Base-by-base conservation (phyloP, 2,797 vertebrate species). In the Characodon lateralis region DNA sequence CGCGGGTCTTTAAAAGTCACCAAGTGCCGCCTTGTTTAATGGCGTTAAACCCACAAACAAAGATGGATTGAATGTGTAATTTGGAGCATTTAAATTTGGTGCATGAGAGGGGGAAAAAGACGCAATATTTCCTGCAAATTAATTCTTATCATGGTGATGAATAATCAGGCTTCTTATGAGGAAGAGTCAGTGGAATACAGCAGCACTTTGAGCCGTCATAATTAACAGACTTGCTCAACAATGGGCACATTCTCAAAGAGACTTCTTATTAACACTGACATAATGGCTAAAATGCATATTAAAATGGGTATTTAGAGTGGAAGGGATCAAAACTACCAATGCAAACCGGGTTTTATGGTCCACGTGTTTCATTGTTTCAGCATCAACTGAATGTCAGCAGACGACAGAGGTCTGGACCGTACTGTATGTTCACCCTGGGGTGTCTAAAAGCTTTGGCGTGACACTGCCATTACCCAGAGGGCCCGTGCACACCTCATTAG, bases 31-130 rank as follows among this genome's bases (percentile, higher is more conserved):
- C 87, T 80, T 90, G 88, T 92, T 92, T 90, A 94, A 94, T 92
- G 89, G 90, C 93, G 92, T 94, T 94, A 94, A 95, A 92, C 81
- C 93, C 92, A 94, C 92, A 95, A 95, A 95, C 94, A 95, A 92
- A 93, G 87, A 92, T 84, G 88, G 87, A 89, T 92, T 94, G 88
- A 94, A 95, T 94, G 89, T 91, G 93, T 94, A 91, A 94, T 94
- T 93, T 92, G 94, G 90, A 92, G 94, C 93, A 91, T 94, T 94
- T 90, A 93, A 92, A 94, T 94, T 87, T 74, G 73, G 80, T 76
- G 79, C 76, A 77, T 79, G 85, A 76, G 76, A 58, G 59, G 69
- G 63, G 83, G 83, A 83, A 79, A 82, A 84, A 85, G 63, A 51
- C 24, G 82, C 91, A 85, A 85, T 82, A 84, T 69, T 69, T 69